Evolutionary conservation across 92 coral and sea anemone genomes (phyloP), one percentile per base, ranked within the genome.

Genomic region (Montipora capitata): DNA sequence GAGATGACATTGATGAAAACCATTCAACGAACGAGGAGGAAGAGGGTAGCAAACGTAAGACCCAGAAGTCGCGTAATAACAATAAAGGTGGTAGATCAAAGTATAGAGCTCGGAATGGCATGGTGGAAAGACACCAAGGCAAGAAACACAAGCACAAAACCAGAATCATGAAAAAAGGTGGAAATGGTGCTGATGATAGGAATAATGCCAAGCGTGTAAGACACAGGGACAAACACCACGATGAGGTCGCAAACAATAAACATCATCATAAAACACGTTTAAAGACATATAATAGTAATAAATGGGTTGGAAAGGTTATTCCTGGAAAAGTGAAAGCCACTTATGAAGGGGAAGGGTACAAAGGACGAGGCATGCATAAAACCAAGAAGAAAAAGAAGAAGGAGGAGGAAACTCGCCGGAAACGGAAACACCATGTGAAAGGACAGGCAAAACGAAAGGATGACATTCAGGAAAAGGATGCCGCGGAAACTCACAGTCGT

Each of bases 271-370:
- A 73, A 39, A 66, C 52, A 7, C 71, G 18, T 4, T 2, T 1
- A 10, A 41, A 40, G 52, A 77, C 16, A 10, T 81, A 81, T 52
- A 63, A 83, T 12, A 64, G 59, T 45, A 83, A 83, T 43, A 27
- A 72, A 2, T 83, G 87, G 87, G 59, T 15, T 12, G 87, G 87
- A 9, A 83, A 83, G 39, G 35, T 83, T 5, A 83, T 83, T 54
- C 87, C 87, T 57, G 87, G 87, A 0, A 58, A 61, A 72, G 72
- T 83, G 7, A 83, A 72, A 39, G 8, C 61, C 20, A 73, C 72
- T 18, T 73, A 72, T 20, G 61, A 59, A 0, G 59, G 41, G 1
- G 59, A 70, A 11, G 38, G 64, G 13, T 48, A 27, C 35, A 67
- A 15, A 52, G 49, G 35, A 11, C 85, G 58, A 62, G 56, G 51